Conservation (phyloP, 1,140 invertebrate species). For the Branchinecta lindahli region DNA sequence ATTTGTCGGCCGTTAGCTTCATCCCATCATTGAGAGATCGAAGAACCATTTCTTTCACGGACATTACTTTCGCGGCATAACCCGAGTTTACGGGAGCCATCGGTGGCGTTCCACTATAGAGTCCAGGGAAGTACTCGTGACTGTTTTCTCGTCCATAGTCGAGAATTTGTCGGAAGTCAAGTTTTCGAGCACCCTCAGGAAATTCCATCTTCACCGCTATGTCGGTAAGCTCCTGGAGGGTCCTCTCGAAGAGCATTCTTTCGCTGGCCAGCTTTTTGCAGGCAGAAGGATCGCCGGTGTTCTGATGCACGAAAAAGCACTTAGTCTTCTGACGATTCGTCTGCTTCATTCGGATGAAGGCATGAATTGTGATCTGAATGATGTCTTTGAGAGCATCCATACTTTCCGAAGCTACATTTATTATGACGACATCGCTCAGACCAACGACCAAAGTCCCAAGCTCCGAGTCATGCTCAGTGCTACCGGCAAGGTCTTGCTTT, state of each 20-base stretch:
- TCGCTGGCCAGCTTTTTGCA: neutral
- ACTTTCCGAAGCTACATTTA: neutral
- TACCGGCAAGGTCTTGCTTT: neutral
- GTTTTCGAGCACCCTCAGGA: neutral
- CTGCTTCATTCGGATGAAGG: neutral
- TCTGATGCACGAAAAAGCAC: neutral
- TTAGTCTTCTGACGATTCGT: neutral
- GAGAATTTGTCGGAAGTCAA: neutral
- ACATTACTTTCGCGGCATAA: neutral
- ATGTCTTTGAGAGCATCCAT: neutral
- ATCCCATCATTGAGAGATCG: neutral
- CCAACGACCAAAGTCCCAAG: neutral
- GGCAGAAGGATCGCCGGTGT: neutral
- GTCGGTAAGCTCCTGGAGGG: neutral
- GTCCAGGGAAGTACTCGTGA: neutral
- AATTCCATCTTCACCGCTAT: neutral
- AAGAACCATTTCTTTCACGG: neutral
- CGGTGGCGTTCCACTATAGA: neutral
- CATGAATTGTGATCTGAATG: slow-evolving; percentile 3
- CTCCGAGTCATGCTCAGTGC: neutral
- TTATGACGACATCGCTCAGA: neutral
- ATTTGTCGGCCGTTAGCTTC: neutral
- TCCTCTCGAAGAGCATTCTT: neutral
- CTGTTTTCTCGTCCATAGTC: neutral
- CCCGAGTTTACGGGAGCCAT: neutral